Conservation (phyloP, 2,113 vertebrate genomes). For the Pundamilia nyererei region DNA sequence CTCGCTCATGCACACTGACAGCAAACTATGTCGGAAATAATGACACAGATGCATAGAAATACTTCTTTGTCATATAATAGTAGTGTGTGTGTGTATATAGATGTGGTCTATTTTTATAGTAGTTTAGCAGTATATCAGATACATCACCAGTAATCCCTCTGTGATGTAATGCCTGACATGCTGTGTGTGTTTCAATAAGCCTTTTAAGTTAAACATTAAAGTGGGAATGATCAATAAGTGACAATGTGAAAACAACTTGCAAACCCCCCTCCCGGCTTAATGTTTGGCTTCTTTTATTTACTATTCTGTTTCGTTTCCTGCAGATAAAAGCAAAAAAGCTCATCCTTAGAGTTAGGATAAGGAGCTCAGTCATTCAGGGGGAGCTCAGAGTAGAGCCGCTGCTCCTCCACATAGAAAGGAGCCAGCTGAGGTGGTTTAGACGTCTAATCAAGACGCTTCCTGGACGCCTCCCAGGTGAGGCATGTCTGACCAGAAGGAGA, state of each 20-base stretch:
- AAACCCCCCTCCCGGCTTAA: accelerated
- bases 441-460: not conserved
- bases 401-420: not conserved
- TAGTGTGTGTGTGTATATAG: not conserved
- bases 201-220: not conserved
- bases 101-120: not conserved
- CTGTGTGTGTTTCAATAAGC: not conserved
- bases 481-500: not conserved
- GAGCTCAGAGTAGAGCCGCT: not conserved
- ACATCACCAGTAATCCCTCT: not conserved
- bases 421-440: not conserved
- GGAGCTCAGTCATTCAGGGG: not conserved
- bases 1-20: not conserved
- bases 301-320: not conserved
- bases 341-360: not conserved
- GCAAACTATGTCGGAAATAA: not conserved
- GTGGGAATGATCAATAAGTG: not conserved
- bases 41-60: not conserved
- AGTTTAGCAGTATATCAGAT: not conserved
- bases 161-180: not conserved
- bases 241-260: not conserved
- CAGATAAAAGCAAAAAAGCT: not conserved
- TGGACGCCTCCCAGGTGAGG: not conserved
- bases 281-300: not conserved
- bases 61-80: not conserved